Evolutionary conservation across 2,113 vertebrate genomes (phyloP).

Genomic region (Salminus brasiliensis): DNA sequence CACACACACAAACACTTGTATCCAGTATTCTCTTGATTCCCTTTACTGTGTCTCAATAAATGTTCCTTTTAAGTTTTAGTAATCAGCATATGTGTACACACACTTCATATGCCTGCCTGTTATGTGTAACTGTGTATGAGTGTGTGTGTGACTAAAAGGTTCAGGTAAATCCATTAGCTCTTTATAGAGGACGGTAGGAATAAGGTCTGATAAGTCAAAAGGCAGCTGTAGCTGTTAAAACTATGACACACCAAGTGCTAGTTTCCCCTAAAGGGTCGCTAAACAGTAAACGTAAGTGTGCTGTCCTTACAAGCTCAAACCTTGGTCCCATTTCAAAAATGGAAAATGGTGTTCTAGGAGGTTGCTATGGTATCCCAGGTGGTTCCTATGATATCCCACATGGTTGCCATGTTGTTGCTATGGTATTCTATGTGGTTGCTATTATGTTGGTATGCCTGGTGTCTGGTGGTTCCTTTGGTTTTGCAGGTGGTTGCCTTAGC

Average conservation of each 20-base stretch:
- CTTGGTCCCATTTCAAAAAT: neutral
- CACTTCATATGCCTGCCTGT: too few relatives aligned
- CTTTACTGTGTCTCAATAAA: neutral
- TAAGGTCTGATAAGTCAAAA: slow-evolving; percentile 2
- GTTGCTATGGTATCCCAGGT: too few relatives aligned
- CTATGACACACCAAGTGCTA: neutral
- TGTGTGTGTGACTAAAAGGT: neutral
- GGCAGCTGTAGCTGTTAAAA: slow-evolving; percentile 35
- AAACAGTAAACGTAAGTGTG: neutral
- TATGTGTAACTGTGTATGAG: neutral
- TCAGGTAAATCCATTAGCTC: slow-evolving; percentile 36
- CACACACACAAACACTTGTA: too few relatives aligned
- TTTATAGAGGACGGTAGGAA: slow-evolving; percentile 21
- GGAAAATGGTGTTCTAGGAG: too few relatives aligned
- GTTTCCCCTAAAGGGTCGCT: neutral
- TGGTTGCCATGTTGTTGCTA: too few relatives aligned
- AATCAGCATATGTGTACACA: too few relatives aligned
- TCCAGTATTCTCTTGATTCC: too few relatives aligned
- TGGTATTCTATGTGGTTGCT: too few relatives aligned
- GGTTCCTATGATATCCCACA: too few relatives aligned
- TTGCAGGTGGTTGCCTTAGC: too few relatives aligned
- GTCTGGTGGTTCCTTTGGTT: too few relatives aligned
- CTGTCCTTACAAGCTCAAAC: neutral
- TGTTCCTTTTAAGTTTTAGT: neutral
- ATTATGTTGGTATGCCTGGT: too few relatives aligned